phyloP scores from a whole-genome alignment of 1,140 invertebrate species.

The Holcopasites calliopsidis region DNA sequence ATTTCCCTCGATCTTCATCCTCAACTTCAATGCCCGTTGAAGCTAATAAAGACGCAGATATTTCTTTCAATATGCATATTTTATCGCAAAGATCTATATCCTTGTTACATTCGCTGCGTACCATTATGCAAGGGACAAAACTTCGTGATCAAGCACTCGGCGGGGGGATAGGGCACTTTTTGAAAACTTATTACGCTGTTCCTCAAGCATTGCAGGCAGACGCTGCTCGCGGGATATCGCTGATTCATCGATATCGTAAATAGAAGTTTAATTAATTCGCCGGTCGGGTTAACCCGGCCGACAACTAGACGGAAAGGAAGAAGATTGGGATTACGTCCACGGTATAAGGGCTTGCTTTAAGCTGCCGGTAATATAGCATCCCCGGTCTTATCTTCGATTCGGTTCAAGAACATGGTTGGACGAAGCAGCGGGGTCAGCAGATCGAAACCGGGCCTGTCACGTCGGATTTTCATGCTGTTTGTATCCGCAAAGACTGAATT shows the following conservation, averaged over 20 bases:
- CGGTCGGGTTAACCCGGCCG: constrained; percentile 75
- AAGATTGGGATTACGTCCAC: constrained; percentile 67
- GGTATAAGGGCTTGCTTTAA: constrained; percentile 69
- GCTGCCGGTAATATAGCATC: constrained; percentile 64
- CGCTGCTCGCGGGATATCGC: constrained; percentile 66
- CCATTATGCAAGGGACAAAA: background rate
- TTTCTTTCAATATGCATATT: background rate
- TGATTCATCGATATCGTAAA: constrained; percentile 78
- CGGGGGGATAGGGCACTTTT: constrained; percentile 59
- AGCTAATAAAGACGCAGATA: background rate
- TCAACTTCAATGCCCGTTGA: too few species aligned
- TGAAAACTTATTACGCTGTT: constrained; percentile 71
- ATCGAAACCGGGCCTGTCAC: constrained; percentile 36
- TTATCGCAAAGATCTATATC: background rate
- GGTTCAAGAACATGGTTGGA: constrained; percentile 39
- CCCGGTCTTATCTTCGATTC: constrained; percentile 34
- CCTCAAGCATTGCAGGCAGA: constrained; percentile 43
- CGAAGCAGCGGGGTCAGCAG: constrained; percentile 57
- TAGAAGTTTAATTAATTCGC: constrained; percentile 79
- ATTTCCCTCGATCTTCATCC: background rate
- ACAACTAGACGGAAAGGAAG: constrained; percentile 70
- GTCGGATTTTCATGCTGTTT: background rate
- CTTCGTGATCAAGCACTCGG: too few species aligned
- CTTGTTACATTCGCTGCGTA: background rate
- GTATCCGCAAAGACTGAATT: too few species aligned